Evolutionary conservation across 1,140 invertebrate species (phyloP).

Genomic region (Pissodes strobi): DNA sequence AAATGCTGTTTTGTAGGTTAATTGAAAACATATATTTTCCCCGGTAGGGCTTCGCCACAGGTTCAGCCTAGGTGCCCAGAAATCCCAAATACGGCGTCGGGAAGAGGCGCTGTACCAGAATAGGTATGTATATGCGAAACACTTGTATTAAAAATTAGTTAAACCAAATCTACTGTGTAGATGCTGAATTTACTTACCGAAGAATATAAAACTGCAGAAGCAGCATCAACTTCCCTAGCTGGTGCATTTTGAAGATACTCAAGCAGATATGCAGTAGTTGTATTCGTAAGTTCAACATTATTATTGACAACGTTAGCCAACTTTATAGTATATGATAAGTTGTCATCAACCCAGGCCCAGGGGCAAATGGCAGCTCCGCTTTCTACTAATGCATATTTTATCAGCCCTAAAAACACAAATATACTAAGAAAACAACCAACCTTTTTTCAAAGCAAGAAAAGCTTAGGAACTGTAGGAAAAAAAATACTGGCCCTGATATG

Average conservation of each 20-base stretch:
- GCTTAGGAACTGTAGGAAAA: neutral
- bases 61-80: too few relatives aligned
- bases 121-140: neutral
- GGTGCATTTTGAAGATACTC: constrained; percentile 18
- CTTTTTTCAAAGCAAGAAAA: neutral
- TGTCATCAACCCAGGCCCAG: constrained; percentile 22
- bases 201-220: constrained; percentile 14
- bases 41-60: too few relatives aligned
- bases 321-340: constrained; percentile 3
- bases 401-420: constrained; percentile 10
- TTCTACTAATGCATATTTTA: constrained; percentile 16
- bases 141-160: too few relatives aligned
- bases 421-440: neutral
- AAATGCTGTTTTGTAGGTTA: too few relatives aligned
- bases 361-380: constrained; percentile 29
- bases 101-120: too few relatives aligned
- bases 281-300: neutral
- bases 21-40: too few relatives aligned
- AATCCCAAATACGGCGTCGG: too few relatives aligned
- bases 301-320: constrained; percentile 16
- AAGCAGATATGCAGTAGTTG: neutral
- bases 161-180: too few relatives aligned
- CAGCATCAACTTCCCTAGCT: constrained; percentile 15
- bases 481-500: too few relatives aligned
- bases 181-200: constrained; percentile 20